phyloP scores from a whole-genome alignment of 2,888 invertebrate species.

The Drosophila paramelanica region DNA sequence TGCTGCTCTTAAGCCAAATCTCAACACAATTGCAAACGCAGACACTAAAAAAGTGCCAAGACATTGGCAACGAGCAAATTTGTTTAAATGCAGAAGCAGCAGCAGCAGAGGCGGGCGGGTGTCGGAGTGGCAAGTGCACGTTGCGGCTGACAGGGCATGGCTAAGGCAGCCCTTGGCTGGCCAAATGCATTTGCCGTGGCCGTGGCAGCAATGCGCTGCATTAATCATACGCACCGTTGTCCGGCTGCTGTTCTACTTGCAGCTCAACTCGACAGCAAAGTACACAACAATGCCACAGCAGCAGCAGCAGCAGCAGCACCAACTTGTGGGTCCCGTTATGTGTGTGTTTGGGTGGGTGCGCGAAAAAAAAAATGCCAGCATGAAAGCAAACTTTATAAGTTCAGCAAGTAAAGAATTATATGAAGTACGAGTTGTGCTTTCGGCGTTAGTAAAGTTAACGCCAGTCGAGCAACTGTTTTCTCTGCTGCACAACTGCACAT shows the following conservation, averaged over 20 bases:
- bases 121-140: neutral
- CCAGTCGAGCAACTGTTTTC: conserved; percentile 49
- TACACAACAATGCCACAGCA: conserved; percentile 30
- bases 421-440: conserved; percentile 56
- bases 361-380: conserved; percentile 17
- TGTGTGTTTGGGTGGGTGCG: conserved; percentile 8
- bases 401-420: conserved; percentile 63
- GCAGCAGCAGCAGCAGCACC: conserved; percentile 4
- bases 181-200: conserved; percentile 48
- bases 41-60: conserved; percentile 21
- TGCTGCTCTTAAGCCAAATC: conserved; percentile 12
- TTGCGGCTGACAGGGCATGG: neutral
- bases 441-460: conserved; percentile 57
- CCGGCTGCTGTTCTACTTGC: conserved; percentile 35
- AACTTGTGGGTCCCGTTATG: conserved; percentile 26
- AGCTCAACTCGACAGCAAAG: conserved; percentile 23
- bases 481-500: conserved; percentile 18
- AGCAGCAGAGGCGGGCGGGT: neutral
- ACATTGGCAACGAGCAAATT: conserved; percentile 32
- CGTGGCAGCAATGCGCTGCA: conserved; percentile 40
- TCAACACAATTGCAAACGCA: conserved; percentile 6
- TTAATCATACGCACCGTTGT: conserved; percentile 66
- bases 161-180: conserved; percentile 15
- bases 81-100: conserved; percentile 23
- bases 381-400: conserved; percentile 58